Evolutionary conservation across 2,113 vertebrate genomes (phyloP).

Genomic region (Neodontobutis hainanensis): DNA sequence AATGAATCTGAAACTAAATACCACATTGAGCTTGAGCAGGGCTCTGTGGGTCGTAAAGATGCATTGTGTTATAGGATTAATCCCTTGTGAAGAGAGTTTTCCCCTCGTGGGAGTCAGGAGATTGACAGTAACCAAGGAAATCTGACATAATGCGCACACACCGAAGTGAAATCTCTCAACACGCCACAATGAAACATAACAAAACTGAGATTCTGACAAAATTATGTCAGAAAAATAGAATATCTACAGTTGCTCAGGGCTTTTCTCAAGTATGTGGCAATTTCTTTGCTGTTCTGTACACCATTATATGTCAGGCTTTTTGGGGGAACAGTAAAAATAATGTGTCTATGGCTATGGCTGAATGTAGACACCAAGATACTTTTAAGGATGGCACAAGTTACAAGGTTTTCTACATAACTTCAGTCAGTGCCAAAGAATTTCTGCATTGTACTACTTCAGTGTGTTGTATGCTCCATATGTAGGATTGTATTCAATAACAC

Average conservation of each 20-base stretch:
- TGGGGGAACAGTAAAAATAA: background rate
- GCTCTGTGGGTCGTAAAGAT: conserved; percentile 1
- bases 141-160: conserved; percentile 21
- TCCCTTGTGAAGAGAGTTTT: conserved; percentile 7
- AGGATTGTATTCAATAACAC: too few species aligned
- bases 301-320: conserved; percentile 4
- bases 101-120: conserved; percentile 15
- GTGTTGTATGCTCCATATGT: too few species aligned
- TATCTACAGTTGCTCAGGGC: conserved; percentile 1
- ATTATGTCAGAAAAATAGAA: background rate
- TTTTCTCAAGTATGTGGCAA: background rate
- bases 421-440: background rate
- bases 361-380: background rate
- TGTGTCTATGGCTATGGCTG: background rate
- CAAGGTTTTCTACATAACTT: background rate
- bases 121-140: conserved; percentile 28
- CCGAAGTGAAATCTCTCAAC: conserved; percentile 16
- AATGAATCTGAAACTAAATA: too few species aligned
- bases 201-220: conserved; percentile 16
- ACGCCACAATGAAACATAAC: conserved; percentile 15
- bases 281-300: background rate
- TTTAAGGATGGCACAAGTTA: too few species aligned
- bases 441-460: too few species aligned
- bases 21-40: too few species aligned
- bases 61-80: background rate